These are phyloP conservation scores for Ahaetulla prasina DNA, from an alignment of 2,113 vertebrate species.

Conservation along the genomic window DNA sequence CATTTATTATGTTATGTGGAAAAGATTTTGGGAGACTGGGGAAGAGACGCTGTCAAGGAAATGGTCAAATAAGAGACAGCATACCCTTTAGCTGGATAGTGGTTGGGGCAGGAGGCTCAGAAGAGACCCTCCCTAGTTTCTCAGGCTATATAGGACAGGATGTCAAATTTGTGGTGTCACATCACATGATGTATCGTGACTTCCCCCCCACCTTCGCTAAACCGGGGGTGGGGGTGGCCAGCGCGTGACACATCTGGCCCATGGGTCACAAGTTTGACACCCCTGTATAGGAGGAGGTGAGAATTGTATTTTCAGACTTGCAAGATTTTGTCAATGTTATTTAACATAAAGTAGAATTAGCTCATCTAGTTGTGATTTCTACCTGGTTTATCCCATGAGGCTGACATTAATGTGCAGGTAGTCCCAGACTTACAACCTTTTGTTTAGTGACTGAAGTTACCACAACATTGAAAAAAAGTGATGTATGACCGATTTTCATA, in stretches of 20 bases:
- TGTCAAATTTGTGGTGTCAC: too few relatives aligned
- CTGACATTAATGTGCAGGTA: too few relatives aligned
- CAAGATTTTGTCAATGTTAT: too few relatives aligned
- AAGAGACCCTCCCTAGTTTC: neutral
- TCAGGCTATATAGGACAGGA: neutral
- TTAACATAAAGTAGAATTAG: too few relatives aligned
- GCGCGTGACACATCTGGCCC: too few relatives aligned
- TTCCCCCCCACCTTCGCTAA: too few relatives aligned
- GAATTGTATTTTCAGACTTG: neutral
- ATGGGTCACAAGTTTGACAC: too few relatives aligned
- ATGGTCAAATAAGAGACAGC: neutral
- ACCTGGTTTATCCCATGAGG: too few relatives aligned
- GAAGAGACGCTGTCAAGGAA: neutral
- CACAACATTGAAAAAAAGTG: neutral
- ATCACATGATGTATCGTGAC: too few relatives aligned
- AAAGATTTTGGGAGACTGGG: neutral
- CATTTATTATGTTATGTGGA: neutral
- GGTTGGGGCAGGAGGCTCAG: neutral
- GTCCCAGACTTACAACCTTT: neutral
- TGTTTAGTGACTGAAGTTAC: neutral
- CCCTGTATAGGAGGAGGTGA: neutral
- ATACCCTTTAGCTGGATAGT: neutral
- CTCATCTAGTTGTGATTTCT: too few relatives aligned
- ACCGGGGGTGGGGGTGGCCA: too few relatives aligned
- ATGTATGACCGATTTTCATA: neutral